phyloP scores from a whole-genome alignment of 2,888 invertebrate species.

The Stenodera caucasica region DNA sequence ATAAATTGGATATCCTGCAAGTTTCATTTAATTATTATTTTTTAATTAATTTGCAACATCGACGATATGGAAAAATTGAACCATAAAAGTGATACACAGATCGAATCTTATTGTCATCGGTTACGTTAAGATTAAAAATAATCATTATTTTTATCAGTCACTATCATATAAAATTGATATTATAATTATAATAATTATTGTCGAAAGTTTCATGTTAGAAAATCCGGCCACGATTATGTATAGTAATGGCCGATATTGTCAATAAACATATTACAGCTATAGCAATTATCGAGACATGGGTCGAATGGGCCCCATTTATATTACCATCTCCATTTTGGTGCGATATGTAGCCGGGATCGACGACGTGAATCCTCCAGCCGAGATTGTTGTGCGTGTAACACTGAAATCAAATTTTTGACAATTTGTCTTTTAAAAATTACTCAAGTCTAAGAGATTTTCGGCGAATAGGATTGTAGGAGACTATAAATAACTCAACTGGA shows the following conservation, averaged over 20 bases:
- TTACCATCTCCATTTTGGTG: conserved; percentile 45
- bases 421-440: too few relatives aligned
- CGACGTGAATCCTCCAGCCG: conserved; percentile 91
- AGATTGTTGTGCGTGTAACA: conserved; percentile 90
- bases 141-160: conserved; percentile 24
- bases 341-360: conserved; percentile 66
- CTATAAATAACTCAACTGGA: too few relatives aligned
- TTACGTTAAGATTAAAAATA: conserved; percentile 28
- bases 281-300: conserved; percentile 30
- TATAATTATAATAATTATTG: conserved; percentile 20
- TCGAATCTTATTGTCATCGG: conserved; percentile 30
- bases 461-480: too few relatives aligned
- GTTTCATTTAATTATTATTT: background rate
- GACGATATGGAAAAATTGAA: conserved; percentile 26
- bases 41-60: conserved; percentile 7
- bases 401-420: too few relatives aligned
- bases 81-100: conserved; percentile 25
- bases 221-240: conserved; percentile 35
- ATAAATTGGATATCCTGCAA: background rate
- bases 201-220: conserved; percentile 37
- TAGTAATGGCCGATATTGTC: conserved; percentile 29
- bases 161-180: conserved; percentile 31
- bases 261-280: conserved; percentile 31
- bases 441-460: too few relatives aligned
- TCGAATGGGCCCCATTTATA: conserved; percentile 27